These are phyloP conservation scores for Mythimna ferrago DNA, from an alignment of 2,888 invertebrate genomes.

Conservation along the genomic window DNA sequence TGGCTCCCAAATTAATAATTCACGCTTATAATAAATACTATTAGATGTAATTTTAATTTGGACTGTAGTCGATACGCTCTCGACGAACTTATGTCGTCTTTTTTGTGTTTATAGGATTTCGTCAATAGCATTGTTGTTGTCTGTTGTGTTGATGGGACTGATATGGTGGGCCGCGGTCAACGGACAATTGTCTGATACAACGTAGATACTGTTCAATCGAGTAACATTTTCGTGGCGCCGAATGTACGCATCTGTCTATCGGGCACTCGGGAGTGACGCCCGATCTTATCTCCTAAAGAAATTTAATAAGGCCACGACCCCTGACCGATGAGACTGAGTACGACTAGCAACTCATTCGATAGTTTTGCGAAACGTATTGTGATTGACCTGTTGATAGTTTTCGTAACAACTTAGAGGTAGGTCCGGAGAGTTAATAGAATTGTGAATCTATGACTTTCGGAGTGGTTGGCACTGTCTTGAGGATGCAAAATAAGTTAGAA, in stretches of 20 bases:
- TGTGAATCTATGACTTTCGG: neutral
- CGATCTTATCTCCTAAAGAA: constrained; percentile 72
- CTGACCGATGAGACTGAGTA: constrained; percentile 57
- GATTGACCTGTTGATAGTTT: constrained; percentile 47
- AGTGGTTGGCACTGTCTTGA: neutral
- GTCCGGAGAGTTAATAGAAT: constrained; percentile 25
- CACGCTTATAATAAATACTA: constrained; percentile 84
- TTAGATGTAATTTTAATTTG: constrained; percentile 86
- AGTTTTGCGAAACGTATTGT: constrained; percentile 63
- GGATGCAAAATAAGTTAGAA: neutral
- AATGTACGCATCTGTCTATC: constrained; percentile 54
- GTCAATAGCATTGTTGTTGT: constrained; percentile 80
- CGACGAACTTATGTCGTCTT: constrained; percentile 62
- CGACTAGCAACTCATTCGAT: constrained; percentile 46
- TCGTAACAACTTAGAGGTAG: constrained; percentile 9
- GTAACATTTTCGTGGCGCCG: constrained; percentile 71
- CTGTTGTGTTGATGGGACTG: constrained; percentile 76
- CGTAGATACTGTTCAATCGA: constrained; percentile 77
- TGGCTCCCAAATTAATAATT: constrained; percentile 87
- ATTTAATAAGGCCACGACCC: constrained; percentile 77
- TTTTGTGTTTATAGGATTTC: constrained; percentile 81
- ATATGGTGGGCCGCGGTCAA: constrained; percentile 64
- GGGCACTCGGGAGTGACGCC: constrained; percentile 60
- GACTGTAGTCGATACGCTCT: constrained; percentile 80
- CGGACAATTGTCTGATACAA: constrained; percentile 72